Conservation (phyloP, 1,140 invertebrate genomes). For the Gryon sp. region DNA sequence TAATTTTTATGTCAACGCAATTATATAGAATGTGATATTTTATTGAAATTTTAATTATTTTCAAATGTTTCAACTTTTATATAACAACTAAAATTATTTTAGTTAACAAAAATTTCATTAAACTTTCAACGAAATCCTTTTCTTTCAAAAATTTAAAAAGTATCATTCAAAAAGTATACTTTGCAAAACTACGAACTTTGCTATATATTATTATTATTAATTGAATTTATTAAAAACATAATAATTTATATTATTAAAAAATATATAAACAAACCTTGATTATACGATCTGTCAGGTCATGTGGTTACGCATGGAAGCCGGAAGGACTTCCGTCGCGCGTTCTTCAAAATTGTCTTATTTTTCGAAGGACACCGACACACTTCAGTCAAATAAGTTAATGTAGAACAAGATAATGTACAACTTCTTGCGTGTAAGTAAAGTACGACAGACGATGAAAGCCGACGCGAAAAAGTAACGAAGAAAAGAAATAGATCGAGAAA, state of each 20-base stretch:
- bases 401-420: slow-evolving; percentile 15
- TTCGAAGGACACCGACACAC: slow-evolving; percentile 37
- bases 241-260: slow-evolving; percentile 17
- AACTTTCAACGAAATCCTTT: neutral
- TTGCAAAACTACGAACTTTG: too few relatives aligned
- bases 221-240: too few relatives aligned
- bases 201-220: too few relatives aligned
- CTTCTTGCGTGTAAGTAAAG: slow-evolving; percentile 21
- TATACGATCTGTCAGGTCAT: slow-evolving; percentile 64
- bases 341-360: slow-evolving; percentile 47
- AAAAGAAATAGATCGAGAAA: slow-evolving; percentile 49
- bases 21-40: too few relatives aligned
- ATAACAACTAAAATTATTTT: too few relatives aligned
- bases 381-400: slow-evolving; percentile 36
- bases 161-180: too few relatives aligned
- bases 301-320: slow-evolving; percentile 67
- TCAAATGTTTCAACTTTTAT: too few relatives aligned
- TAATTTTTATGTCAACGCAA: too few relatives aligned
- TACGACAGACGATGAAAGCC: slow-evolving; percentile 1
- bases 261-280: slow-evolving; percentile 67
- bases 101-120: too few relatives aligned
- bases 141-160: neutral
- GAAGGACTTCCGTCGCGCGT: slow-evolving; percentile 70
- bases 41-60: too few relatives aligned
- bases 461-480: slow-evolving; percentile 16